Percentiles rank a stretch among this genome's conserved stretches.
Conservation (phyloP, 1,140 invertebrate genomes). For the Drosophila paulistorum region DNA sequence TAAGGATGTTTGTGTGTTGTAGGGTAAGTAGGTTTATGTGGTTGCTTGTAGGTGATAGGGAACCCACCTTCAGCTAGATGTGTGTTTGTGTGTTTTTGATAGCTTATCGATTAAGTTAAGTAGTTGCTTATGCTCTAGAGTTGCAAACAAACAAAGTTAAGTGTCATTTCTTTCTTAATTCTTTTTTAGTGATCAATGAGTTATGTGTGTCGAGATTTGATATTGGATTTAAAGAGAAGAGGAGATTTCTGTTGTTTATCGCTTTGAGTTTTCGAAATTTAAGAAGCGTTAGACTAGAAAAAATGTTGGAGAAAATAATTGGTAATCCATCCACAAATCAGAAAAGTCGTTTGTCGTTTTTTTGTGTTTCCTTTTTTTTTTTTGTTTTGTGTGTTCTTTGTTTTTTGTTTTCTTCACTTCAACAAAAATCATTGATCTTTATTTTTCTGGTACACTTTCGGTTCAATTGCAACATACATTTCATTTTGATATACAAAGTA, state of each 20-base stretch:
- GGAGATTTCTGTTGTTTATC: constrained; percentile 30
- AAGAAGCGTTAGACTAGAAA: constrained; percentile 63
- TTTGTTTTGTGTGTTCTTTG: constrained; percentile 28
- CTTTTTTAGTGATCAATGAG: constrained; percentile 68
- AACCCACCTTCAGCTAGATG: neutral
- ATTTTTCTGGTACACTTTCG: constrained; percentile 74
- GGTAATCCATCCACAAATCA: constrained; percentile 42
- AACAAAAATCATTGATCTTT: constrained; percentile 83
- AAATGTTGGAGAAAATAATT: constrained; percentile 19
- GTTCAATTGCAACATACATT: constrained; percentile 80
- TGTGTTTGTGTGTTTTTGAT: constrained; percentile 22
- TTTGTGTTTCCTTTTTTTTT: constrained; percentile 44
- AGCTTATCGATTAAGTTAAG: constrained; percentile 61
- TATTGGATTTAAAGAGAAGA: constrained; percentile 24
- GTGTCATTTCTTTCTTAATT: constrained; percentile 39
- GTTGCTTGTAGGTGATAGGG: constrained; percentile 15
- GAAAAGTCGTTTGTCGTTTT: constrained; percentile 56
- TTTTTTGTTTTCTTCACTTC: constrained; percentile 62
- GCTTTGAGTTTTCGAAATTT: constrained; percentile 44
- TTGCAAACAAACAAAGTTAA: constrained; percentile 76
- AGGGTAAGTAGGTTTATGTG: neutral
- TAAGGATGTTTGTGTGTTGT: too few relatives aligned
- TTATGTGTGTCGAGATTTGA: constrained; percentile 66
- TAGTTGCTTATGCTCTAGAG: constrained; percentile 59
- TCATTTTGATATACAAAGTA: constrained; percentile 74